phyloP scores from a whole-genome alignment of 2,888 invertebrate genomes.

The Pycnomerus fuliginosus region DNA sequence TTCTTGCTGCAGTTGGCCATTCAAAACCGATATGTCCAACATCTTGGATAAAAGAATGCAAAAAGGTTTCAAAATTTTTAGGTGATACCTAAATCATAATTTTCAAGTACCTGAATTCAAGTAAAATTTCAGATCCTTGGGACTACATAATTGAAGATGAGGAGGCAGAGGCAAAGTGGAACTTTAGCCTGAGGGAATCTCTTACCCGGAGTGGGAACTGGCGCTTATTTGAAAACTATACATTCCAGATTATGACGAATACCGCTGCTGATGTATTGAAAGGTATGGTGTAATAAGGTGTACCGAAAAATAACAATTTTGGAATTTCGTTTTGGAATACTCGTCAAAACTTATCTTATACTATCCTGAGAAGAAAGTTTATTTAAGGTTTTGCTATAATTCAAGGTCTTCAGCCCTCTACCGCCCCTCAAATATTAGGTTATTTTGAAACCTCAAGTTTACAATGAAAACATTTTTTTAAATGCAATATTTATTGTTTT shows the following conservation, averaged over 20 bases:
- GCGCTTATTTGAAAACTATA: conserved; percentile 40
- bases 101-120: neutral
- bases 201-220: conserved; percentile 35
- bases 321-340: conserved; percentile 3
- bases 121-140: conserved; percentile 58
- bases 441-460: too few species aligned
- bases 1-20: conserved; percentile 60
- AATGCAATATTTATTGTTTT: too few species aligned
- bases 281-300: conserved; percentile 32
- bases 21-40: conserved; percentile 60
- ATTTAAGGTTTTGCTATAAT: too few species aligned
- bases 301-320: neutral
- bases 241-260: conserved; percentile 39
- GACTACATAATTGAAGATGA: conserved; percentile 55
- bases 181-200: conserved; percentile 51
- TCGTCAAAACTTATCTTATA: too few species aligned
- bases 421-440: too few species aligned
- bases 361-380: too few species aligned
- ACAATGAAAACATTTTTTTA: too few species aligned
- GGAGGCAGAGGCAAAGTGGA: conserved; percentile 56
- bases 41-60: conserved; percentile 45
- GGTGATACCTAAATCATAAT: conserved; percentile 32
- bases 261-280: conserved; percentile 45
- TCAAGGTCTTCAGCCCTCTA: too few species aligned
- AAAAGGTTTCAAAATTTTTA: conserved; percentile 42